phyloP scores from a whole-genome alignment of 2,888 invertebrate genomes.

The Anagyrus pseudococci region DNA sequence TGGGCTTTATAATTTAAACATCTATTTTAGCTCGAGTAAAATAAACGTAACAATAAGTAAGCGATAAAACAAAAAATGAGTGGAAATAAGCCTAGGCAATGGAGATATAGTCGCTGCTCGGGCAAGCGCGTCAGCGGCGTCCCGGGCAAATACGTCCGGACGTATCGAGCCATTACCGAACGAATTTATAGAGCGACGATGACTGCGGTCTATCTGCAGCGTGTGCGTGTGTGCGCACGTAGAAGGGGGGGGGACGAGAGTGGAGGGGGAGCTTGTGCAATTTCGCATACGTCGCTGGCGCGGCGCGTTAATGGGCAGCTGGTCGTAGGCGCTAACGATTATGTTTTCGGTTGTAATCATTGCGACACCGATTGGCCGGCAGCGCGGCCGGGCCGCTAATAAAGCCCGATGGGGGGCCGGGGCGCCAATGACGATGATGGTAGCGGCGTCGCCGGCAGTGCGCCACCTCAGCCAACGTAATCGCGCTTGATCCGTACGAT shows the following conservation, averaged over 20 bases:
- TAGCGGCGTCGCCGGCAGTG: background rate
- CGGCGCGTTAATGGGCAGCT: slow-evolving; percentile 56
- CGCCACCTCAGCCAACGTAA: no score
- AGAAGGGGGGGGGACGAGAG: no score
- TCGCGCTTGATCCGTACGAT: slow-evolving; percentile 45
- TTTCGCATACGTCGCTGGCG: slow-evolving; percentile 56
- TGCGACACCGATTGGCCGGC: slow-evolving; percentile 54
- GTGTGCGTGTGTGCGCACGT: slow-evolving; percentile 49
- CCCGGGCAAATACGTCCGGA: slow-evolving; percentile 63
- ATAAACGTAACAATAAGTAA: no score
- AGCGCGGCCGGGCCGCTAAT: slow-evolving; percentile 56
- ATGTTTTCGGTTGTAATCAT: slow-evolving; percentile 61
- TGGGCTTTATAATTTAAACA: no score
- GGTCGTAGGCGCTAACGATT: slow-evolving; percentile 58
- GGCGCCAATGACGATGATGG: slow-evolving; percentile 52
- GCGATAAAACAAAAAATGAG: no score
- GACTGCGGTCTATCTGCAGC: slow-evolving; percentile 65
- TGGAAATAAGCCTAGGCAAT: no score
- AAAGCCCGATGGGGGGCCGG: slow-evolving; percentile 52
- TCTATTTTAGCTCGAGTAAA: no score
- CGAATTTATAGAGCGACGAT: slow-evolving; percentile 37
- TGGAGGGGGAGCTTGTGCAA: slow-evolving; percentile 46
- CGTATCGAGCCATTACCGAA: slow-evolving; percentile 40
- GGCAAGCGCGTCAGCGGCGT: slow-evolving; percentile 28
- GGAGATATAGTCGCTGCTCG: no score